phyloP scores from a whole-genome alignment of 1,140 invertebrate genomes.

The Lysiphlebus fabarum region DNA sequence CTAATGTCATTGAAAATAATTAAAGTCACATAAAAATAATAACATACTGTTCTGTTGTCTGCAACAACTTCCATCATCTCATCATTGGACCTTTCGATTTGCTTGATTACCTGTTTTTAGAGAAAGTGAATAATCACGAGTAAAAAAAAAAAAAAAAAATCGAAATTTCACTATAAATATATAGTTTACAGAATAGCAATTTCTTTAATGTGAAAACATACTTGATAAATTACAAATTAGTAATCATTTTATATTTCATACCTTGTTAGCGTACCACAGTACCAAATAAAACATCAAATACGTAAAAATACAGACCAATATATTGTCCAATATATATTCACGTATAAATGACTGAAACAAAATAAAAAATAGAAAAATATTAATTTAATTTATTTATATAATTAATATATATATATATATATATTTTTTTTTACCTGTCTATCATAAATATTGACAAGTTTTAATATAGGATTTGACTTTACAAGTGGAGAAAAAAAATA shows the following conservation, averaged over 20 bases:
- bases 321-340: conserved; percentile 44
- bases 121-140: conserved; percentile 17
- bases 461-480: conserved; percentile 36
- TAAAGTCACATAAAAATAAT: conserved; percentile 13
- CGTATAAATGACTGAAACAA: conserved; percentile 44
- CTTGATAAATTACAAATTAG: not conserved
- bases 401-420: conserved; percentile 8
- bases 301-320: conserved; percentile 41
- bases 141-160: not conserved
- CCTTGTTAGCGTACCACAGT: conserved; percentile 46
- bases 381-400: conserved; percentile 4
- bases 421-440: conserved; percentile 32
- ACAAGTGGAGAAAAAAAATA: conserved; percentile 31
- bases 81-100: conserved; percentile 41
- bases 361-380: conserved; percentile 7
- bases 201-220: conserved; percentile 16
- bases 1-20: conserved; percentile 5
- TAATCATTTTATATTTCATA: conserved; percentile 27
- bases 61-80: conserved; percentile 34
- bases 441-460: conserved; percentile 39
- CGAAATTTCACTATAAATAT: too few species aligned
- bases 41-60: conserved; percentile 41
- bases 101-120: conserved; percentile 39
- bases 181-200: not conserved
- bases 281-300: conserved; percentile 43